A percentile compares a stretch with the other conserved stretches of the same genome.
Evolutionary conservation across 1,140 invertebrate genomes (phyloP).

Genomic region (Probaryconus sp.): DNA sequence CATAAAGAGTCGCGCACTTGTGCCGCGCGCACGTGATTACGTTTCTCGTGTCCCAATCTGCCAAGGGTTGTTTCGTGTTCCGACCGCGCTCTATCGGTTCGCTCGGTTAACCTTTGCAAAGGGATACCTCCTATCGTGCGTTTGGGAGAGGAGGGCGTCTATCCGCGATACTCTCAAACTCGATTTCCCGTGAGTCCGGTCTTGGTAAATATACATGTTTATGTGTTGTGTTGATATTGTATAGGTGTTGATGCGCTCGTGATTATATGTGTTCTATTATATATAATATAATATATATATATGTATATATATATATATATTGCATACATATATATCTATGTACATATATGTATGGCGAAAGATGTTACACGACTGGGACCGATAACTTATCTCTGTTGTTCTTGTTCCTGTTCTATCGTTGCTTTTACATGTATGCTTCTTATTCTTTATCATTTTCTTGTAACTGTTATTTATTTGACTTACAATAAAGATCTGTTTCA

Average conservation of each 20-base stretch:
- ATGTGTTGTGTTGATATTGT: slow-evolving; percentile 45
- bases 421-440: slow-evolving; percentile 40
- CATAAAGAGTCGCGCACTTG: slow-evolving; percentile 1
- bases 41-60: slow-evolving; percentile 4
- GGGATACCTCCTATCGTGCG: slow-evolving; percentile 8
- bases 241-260: slow-evolving; percentile 25
- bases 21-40: slow-evolving; percentile 33
- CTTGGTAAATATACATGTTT: slow-evolving; percentile 48
- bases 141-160: slow-evolving; percentile 24
- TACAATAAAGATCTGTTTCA: slow-evolving; percentile 45
- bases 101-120: slow-evolving; percentile 31
- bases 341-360: slow-evolving; percentile 19
- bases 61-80: slow-evolving; percentile 5
- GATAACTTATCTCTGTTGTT: too few species aligned
- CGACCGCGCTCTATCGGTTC: not conserved
- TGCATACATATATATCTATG: slow-evolving; percentile 15
- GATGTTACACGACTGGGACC: slow-evolving; percentile 29
- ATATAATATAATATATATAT: too few species aligned
- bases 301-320: not conserved
- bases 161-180: slow-evolving; percentile 38
- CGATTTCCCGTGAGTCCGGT: slow-evolving; percentile 46
- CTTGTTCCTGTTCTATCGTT: slow-evolving; percentile 27
- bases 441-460: slow-evolving; percentile 33
- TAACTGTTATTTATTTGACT: slow-evolving; percentile 27
- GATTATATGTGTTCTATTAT: too few species aligned